phyloP scores from a whole-genome alignment of 2,888 invertebrate genomes.

The Eilema caniola region DNA sequence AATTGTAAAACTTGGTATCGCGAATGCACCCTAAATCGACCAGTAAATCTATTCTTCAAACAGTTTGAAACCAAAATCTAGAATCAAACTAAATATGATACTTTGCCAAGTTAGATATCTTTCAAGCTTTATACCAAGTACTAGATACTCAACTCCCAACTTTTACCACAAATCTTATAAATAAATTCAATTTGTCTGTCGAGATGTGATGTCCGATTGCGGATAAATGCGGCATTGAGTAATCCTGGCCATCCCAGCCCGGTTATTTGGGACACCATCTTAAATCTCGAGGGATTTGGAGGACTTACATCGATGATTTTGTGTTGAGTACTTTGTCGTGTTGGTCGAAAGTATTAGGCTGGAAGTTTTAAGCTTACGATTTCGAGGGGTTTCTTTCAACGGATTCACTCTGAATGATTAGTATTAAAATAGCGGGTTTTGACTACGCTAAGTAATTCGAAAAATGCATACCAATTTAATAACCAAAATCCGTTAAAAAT shows the following conservation, averaged over 20 bases:
- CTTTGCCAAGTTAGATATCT: constrained; percentile 12
- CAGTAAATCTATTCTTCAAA: not conserved
- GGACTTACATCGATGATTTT: constrained; percentile 7
- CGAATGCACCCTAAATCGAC: too few species aligned
- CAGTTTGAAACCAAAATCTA: not conserved
- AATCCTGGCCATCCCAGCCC: constrained; percentile 13
- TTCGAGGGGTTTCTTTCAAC: not conserved
- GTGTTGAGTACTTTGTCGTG: not conserved
- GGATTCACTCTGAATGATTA: too few species aligned
- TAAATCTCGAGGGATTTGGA: constrained; percentile 17
- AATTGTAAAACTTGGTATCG: too few species aligned
- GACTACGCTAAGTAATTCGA: too few species aligned
- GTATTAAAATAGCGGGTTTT: too few species aligned
- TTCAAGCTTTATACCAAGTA: not conserved
- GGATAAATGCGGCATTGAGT: constrained; percentile 30
- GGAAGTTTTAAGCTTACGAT: not conserved
- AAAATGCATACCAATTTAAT: too few species aligned
- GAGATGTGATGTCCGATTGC: constrained; percentile 36
- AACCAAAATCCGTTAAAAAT: too few species aligned
- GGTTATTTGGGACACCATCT: constrained; percentile 2
- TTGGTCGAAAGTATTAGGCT: not conserved
- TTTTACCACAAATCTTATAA: constrained; percentile 37
- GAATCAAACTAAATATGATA: not conserved
- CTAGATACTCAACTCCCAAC: not conserved
- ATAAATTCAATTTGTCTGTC: constrained; percentile 46